Evolutionary conservation across 2,797 vertebrate genomes (phyloP).

Genomic region (Argya squamiceps): DNA sequence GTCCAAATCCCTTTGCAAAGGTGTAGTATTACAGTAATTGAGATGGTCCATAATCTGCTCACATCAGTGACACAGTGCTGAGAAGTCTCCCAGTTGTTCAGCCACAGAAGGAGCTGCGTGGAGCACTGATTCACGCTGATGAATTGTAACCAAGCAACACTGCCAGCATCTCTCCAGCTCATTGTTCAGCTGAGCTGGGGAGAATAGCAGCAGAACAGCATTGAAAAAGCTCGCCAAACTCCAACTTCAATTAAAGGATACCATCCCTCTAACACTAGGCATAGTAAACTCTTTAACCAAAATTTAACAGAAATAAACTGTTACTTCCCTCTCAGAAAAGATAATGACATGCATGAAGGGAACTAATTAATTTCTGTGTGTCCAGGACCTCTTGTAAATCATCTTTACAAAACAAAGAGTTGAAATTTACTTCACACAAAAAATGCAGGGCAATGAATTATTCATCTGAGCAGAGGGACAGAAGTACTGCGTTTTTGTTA

Average conservation of each 20-base stretch:
- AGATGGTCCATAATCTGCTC: background rate
- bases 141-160: conserved; percentile 71
- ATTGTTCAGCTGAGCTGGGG: conserved; percentile 50
- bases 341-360: background rate
- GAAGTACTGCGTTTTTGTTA: conserved; percentile 42
- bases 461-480: conserved; percentile 36
- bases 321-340: background rate
- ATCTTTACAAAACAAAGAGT: background rate
- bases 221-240: conserved; percentile 45
- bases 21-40: background rate
- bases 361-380: background rate
- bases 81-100: background rate
- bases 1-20: background rate
- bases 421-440: conserved; percentile 12
- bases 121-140: conserved; percentile 42
- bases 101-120: background rate
- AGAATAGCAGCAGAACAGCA: conserved; percentile 38
- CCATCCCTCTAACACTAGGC: background rate
- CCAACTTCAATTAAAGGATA: conserved; percentile 13
- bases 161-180: conserved; percentile 47
- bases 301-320: background rate
- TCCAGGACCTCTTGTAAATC: background rate
- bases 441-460: conserved; percentile 55
- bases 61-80: background rate
- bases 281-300: background rate